Evolutionary conservation across 2,797 vertebrate species (phyloP).

Genomic region (Sarcoramphus papa): DNA sequence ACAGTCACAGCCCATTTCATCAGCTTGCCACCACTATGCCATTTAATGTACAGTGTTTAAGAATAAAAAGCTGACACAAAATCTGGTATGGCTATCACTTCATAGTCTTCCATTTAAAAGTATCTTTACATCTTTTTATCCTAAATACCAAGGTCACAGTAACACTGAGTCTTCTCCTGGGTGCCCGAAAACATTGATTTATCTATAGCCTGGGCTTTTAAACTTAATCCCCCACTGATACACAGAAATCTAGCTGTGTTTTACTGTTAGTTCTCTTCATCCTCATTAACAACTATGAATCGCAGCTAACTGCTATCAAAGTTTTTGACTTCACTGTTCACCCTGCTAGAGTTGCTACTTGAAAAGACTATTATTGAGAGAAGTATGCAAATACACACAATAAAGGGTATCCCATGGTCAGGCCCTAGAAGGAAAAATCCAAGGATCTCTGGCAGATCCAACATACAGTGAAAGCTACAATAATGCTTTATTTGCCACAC

Average conservation of each 20-base stretch:
- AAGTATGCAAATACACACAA: background rate
- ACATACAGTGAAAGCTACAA: background rate
- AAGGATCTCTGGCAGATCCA: background rate
- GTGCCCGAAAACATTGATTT: background rate
- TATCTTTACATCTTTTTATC: background rate
- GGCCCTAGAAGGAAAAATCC: background rate
- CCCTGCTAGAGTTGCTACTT: background rate
- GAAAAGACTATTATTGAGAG: background rate
- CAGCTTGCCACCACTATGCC: background rate
- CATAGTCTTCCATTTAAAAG: background rate
- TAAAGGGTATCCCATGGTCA: background rate
- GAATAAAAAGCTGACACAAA: background rate
- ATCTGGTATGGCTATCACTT: background rate
- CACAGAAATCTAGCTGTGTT: background rate
- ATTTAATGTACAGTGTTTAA: background rate
- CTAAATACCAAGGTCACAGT: background rate
- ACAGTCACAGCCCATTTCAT: background rate
- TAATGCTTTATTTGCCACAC: background rate
- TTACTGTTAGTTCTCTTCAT: background rate
- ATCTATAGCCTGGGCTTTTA: background rate
- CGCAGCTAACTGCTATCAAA: background rate
- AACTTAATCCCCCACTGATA: background rate
- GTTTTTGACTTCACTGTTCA: background rate
- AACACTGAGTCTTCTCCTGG: background rate
- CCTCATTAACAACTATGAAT: background rate